A percentile compares a stretch with the other conserved stretches of the same genome.
Conservation (phyloP, 1,140 invertebrate genomes). For the Aphis gossypii region DNA sequence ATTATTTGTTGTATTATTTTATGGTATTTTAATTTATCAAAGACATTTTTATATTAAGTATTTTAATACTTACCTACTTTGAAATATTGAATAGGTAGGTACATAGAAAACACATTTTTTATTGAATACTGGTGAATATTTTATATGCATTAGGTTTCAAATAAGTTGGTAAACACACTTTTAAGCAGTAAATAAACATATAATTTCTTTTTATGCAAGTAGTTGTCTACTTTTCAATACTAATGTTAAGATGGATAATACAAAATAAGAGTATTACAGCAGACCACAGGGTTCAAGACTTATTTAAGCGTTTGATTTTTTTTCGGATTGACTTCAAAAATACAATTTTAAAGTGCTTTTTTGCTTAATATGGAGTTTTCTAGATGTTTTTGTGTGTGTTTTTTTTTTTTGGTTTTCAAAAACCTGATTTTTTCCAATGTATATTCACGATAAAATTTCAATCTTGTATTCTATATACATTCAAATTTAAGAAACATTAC, state of each 20-base stretch:
- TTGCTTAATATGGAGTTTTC: not conserved
- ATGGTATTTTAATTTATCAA: not conserved
- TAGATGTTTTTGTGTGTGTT: not conserved
- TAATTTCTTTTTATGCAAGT: not conserved
- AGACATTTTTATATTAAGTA: not conserved
- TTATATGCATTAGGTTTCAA: not conserved
- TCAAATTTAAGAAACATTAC: no score
- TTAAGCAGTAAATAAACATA: not conserved
- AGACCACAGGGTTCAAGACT: no score
- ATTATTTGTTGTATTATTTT: not conserved
- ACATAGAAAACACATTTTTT: not conserved
- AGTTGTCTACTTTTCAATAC: not conserved
- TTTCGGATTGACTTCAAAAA: not conserved
- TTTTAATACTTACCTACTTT: not conserved
- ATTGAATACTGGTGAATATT: not conserved
- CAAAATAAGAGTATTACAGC: no score
- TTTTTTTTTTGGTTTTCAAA: not conserved
- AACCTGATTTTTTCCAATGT: not conserved
- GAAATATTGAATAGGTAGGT: not conserved
- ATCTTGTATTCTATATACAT: no score
- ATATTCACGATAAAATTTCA: not conserved
- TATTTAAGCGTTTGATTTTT: not conserved
- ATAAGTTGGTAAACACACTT: not conserved
- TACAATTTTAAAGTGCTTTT: not conserved
- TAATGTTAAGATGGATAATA: no score